These are phyloP conservation scores for Hepsetus odoe DNA, from an alignment of 2,113 vertebrate species.

Conservation along the genomic window DNA sequence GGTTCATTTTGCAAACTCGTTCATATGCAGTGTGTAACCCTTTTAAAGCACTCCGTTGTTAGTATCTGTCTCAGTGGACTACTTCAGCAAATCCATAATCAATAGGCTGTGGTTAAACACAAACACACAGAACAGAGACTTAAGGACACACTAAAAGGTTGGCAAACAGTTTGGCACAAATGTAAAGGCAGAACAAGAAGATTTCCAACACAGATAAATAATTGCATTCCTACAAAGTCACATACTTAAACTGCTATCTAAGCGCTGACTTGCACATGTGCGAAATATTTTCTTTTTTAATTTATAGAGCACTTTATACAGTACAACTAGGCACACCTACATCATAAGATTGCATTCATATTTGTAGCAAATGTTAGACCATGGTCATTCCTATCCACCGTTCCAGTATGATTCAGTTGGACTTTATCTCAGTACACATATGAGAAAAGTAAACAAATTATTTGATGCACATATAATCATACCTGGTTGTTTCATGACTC, in stretches of 20 bases:
- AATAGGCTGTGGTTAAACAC: conserved; percentile 47
- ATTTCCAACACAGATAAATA: conserved; percentile 66
- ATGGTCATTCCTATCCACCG: conserved; percentile 38
- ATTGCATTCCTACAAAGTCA: conserved; percentile 69
- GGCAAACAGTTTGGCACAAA: conserved; percentile 79
- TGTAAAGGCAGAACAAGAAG: conserved; percentile 72
- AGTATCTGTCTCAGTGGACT: conserved; percentile 35
- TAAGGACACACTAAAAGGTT: conserved; percentile 65
- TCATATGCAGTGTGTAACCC: conserved; percentile 20
- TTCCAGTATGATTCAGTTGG: conserved; percentile 15
- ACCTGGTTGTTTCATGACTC: conserved; percentile 2
- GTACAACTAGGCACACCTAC: conserved; percentile 75
- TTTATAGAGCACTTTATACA: conserved; percentile 73
- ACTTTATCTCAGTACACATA: background rate
- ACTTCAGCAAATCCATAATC: conserved; percentile 34
- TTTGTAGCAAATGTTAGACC: conserved; percentile 54
- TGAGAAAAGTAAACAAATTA: conserved; percentile 18
- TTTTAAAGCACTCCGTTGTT: conserved; percentile 39
- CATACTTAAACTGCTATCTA: conserved; percentile 68
- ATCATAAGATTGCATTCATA: conserved; percentile 58
- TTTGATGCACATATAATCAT: conserved; percentile 4
- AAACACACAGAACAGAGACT: conserved; percentile 54
- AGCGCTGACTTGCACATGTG: conserved; percentile 69
- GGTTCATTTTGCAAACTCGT: conserved; percentile 27
- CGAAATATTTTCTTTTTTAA: conserved; percentile 55